phyloP scores from a whole-genome alignment of 1,140 invertebrate genomes.

The Polypedilum vanderplanki region DNA sequence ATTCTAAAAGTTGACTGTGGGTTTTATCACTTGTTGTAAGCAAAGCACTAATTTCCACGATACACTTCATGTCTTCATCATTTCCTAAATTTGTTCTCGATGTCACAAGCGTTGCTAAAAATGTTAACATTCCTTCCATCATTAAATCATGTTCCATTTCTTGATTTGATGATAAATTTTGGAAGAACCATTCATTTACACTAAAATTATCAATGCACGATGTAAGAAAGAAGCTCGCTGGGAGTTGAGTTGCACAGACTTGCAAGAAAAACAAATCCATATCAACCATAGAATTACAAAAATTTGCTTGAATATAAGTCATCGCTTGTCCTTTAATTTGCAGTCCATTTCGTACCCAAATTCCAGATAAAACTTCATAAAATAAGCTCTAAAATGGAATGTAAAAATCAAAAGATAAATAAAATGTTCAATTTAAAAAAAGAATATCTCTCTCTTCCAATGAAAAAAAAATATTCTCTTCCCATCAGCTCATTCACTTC shows the following conservation, averaged over 20 bases:
- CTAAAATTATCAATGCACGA: slow-evolving; percentile 86
- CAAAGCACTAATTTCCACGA: slow-evolving; percentile 87
- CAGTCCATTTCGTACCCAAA: slow-evolving; percentile 94
- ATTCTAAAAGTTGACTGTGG: slow-evolving; percentile 87
- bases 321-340: slow-evolving; percentile 98
- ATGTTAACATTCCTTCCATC: slow-evolving; percentile 87
- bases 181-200: slow-evolving; percentile 76
- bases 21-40: slow-evolving; percentile 91
- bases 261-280: slow-evolving; percentile 91
- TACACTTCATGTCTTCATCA: slow-evolving; percentile 62
- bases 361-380: slow-evolving; percentile 86
- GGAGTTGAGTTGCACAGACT: slow-evolving; percentile 82
- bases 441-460: background rate
- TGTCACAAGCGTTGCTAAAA: slow-evolving; percentile 81
- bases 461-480: background rate
- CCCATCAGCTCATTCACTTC: background rate
- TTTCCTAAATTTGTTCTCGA: slow-evolving; percentile 83
- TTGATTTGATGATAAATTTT: slow-evolving; percentile 58
- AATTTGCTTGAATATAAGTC: slow-evolving; percentile 98
- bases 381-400: slow-evolving; percentile 69
- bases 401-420: slow-evolving; percentile 29
- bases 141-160: slow-evolving; percentile 79
- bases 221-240: slow-evolving; percentile 75
- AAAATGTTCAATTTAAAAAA: background rate
- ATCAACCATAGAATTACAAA: slow-evolving; percentile 97